Base-by-base conservation (phyloP, 2,113 vertebrate genomes). In the Atlantisia rogersi region DNA sequence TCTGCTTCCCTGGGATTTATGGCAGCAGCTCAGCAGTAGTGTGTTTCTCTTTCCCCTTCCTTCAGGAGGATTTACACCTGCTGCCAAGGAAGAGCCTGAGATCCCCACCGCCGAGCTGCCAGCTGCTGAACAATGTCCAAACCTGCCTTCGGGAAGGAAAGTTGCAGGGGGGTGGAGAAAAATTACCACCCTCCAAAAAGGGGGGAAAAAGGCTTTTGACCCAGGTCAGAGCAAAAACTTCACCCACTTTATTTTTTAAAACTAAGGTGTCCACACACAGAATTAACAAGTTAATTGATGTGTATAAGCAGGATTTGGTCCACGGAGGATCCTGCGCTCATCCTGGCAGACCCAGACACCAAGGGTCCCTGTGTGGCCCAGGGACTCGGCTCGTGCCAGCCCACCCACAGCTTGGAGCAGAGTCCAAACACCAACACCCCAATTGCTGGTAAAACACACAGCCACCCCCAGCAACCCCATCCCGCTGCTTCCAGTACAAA, bases 31-130 rank as follows among this genome's bases (percentile, higher is more conserved):
- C 29, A 6, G 26, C 82, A 86, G 11, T 64, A 10, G 17, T 1
- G 0, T 4, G 9, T 58, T 89, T 63, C 59, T n/a, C 55, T 16
- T 75, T 86, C 77, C 15, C 25, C 12, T 78, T 31, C 75, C 50
- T 50, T 55, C 1, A 1, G 80, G 73, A 86, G 50, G 40, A 82
- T 79, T 73, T 10, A 15, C 5, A 0, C 5, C 65, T 4, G 0
- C 46, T 22, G n/a, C 3, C 1, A 1, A 78, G 82, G 58, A 75
- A 60, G 58, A 82, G 11, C 0, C 0, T 0, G 10, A 52, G 65
- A 74, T 65, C n/a, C 40, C 50, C 5, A 5, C 0, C 0, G 75
- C 67, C 0, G 0, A 42, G 46, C 35, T 1, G 2, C 48, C 6
- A 9, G 39, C n/a, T 31, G 73, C 62, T 3, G 6, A 67, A 14